Conservation (phyloP, 2,113 vertebrate genomes). For the Sisor rabdophorus region DNA sequence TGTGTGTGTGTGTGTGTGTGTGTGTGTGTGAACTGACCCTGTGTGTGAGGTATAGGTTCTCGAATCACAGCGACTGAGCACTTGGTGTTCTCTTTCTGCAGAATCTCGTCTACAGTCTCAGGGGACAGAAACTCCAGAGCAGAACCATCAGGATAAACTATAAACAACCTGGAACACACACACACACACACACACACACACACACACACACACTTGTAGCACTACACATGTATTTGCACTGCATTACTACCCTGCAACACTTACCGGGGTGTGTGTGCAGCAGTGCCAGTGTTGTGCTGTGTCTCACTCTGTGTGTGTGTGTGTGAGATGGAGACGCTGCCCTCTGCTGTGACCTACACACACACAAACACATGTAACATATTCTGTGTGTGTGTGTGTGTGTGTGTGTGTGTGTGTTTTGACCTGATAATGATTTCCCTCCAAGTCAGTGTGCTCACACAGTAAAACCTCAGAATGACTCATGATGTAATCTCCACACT, state of each 20-base stretch:
- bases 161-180: constrained; percentile 76
- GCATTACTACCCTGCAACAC: not conserved
- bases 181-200: not conserved
- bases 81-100: constrained; percentile 67
- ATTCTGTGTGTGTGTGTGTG: not conserved
- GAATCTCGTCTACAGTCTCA: constrained; percentile 66
- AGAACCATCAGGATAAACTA: constrained; percentile 77
- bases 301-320: constrained; percentile 42
- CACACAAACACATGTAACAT: constrained; percentile 2
- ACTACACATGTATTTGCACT: not conserved
- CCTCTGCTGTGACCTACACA: constrained; percentile 81
- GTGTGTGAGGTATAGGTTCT: constrained; percentile 74
- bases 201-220: not conserved
- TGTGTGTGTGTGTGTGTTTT: constrained; percentile 1
- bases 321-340: constrained; percentile 63
- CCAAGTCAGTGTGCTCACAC: constrained; percentile 78
- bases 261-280: constrained; percentile 79
- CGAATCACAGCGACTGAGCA: constrained; percentile 70
- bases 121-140: constrained; percentile 82
- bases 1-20: constrained; percentile 70
- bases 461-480: constrained; percentile 71
- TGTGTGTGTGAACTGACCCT: constrained; percentile 19
- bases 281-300: not conserved
- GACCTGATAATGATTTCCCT: constrained; percentile 85
- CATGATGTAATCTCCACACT: constrained; percentile 77